Evolutionary conservation across 2,797 vertebrate species (phyloP), one percentile per base, ranked within the genome.

Genomic region (Peromyscus melanophrys): DNA sequence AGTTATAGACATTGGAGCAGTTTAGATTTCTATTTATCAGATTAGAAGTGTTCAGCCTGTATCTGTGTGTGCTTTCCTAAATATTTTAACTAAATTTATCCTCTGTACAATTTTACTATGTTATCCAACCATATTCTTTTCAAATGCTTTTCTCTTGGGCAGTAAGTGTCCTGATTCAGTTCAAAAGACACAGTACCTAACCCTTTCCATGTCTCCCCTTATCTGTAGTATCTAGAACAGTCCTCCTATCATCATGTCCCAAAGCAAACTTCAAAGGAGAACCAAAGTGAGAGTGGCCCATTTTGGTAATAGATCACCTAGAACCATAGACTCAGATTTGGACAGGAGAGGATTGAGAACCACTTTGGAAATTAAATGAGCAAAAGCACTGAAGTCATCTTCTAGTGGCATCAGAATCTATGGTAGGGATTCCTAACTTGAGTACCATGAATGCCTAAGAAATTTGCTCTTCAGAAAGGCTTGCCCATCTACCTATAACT

Each of bases 231-330:
- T 52, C 55, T 77, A 21, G 3, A 37, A 13, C 75, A 89, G 40
- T 1, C 8, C 40, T 94, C 19, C 27, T n/a, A 89, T 78, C 59
- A 37, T 27, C 23, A 59, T 63, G 9, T 86, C 25, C 69, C 57
- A 93, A 49, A 89, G 80, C 25, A 95, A 93, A 78, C 1, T 85
- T 89, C 31, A 92, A 94, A 43, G 17, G 12, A 93, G 52, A 85
- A 93, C n/a, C 31, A 94, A 43, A 92, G 69, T 46, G 21, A 95
- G 8, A 31, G 19, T 67, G 17, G 46, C 61, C 49, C 27, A 75
- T 93, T 85, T 97, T 91, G 29, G 40, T 63, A 96, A 94, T 12
- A 94, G n/a, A n/a, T 14, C n/a, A 90, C 21, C 23, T 90, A 85
- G 91, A 97, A 69, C 81, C 71, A 57, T 43, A 89, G 5, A 27